Base-by-base conservation (phyloP, 92 coral and sea anemone genomes). In the Palythoa heliodiscus region DNA sequence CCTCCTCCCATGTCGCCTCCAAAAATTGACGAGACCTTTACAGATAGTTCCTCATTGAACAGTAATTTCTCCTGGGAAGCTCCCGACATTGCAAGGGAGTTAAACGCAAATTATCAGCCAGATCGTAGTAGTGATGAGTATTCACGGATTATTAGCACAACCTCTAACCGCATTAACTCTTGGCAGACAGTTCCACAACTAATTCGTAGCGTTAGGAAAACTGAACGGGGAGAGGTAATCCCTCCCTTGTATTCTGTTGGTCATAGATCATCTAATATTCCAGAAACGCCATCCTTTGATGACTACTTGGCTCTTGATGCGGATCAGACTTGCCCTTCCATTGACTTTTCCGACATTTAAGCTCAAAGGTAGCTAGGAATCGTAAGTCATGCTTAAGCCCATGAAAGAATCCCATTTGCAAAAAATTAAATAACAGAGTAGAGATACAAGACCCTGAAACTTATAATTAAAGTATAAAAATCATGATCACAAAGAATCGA, bases 301-400 rank as follows among this genome's bases (percentile, higher is more conserved):
- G 99, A 97, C 38, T 97, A 97, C 53, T 81, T 97, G 50, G 97
- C 97, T 7, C 89, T 95, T 40, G 99, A 97, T 53, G 98, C 98
- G 9, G 99, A 97, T 70, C 99, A 97, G 76, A 97, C 99, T 2
- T 97, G 99, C 29, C 99, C 99, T 3, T 97, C 99, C 1, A 88
- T 97, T 35, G 99, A 97, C 77, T 97, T 97, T 86, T 93, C 99
- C 10, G 99, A 90, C 68, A 95, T 97, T 71, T 95, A 83, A 92
- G 77, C 58, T 43, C 76, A 23, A 78, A 80, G 84, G 74, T 39
- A 52, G 66, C 40, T 48, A 20, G 48, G 9, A 37, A 39, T 39
- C 3, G 19, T 43, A 1, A 38, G 25, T 15, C 24, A n/a, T 7
- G 43, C n/a, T 9, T 20, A 61, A 37, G 20, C 25, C 23, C 13